These are phyloP conservation scores for Aratinga solstitialis DNA, from an alignment of 2,797 vertebrate species.

Conservation along the genomic window DNA sequence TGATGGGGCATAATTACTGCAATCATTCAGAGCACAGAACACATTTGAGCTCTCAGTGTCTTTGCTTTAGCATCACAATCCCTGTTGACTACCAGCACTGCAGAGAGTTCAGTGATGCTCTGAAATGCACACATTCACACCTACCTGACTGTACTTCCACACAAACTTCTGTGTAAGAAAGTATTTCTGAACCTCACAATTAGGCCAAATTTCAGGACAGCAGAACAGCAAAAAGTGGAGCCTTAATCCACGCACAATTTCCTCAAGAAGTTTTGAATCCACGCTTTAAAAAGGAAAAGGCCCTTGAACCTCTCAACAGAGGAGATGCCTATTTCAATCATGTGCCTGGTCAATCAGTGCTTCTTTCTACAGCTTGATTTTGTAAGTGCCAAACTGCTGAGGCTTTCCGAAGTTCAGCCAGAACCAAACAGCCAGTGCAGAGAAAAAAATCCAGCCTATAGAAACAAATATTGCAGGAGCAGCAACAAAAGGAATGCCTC, in stretches of 20 bases:
- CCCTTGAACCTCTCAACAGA: neutral
- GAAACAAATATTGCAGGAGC: neutral
- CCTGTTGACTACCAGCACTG: neutral
- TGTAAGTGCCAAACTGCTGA: neutral
- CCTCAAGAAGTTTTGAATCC: neutral
- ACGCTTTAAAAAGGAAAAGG: neutral
- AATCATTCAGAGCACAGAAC: neutral
- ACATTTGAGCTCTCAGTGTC: neutral
- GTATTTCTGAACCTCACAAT: neutral
- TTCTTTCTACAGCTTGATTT: neutral
- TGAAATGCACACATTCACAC: neutral
- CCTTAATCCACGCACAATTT: neutral
- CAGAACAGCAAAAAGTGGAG: neutral
- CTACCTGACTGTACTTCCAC: neutral
- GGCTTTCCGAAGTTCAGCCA: neutral
- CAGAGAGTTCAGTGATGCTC: neutral
- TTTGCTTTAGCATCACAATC: neutral
- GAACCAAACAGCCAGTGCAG: neutral
- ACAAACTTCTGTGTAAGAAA: neutral
- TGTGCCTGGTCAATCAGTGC: neutral
- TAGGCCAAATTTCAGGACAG: neutral
- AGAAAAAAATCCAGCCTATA: neutral
- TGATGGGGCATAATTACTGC: neutral
- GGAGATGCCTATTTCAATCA: neutral
- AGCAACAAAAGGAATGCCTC: neutral